These are phyloP conservation scores for Trisateles emortualis DNA, from an alignment of 2,888 invertebrate genomes.

Conservation along the genomic window DNA sequence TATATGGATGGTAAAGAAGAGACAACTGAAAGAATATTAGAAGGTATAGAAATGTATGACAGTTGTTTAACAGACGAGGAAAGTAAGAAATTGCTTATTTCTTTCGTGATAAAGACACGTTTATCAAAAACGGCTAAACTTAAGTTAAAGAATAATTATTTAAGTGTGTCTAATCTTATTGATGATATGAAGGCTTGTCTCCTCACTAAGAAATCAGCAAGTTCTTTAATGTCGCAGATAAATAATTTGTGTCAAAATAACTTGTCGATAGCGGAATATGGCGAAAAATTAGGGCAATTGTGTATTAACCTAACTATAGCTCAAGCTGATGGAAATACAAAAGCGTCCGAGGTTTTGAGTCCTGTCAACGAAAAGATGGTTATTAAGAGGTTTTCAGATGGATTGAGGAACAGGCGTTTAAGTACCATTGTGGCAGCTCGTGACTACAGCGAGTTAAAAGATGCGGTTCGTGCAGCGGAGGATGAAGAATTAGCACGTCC, in stretches of 20 bases:
- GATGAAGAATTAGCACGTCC: neutral
- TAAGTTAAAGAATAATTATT: too few relatives aligned
- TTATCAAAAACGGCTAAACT: too few relatives aligned
- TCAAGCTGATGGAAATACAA: conserved; percentile 5
- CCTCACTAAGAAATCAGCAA: too few relatives aligned
- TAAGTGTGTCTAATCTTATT: too few relatives aligned
- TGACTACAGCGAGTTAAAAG: neutral
- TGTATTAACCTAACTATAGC: too few relatives aligned
- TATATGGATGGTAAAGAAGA: conserved; percentile 3
- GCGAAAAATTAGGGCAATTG: conserved; percentile 7
- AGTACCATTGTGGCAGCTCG: too few relatives aligned
- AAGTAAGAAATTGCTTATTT: conserved; percentile 1
- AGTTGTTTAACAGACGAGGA: conserved; percentile 2
- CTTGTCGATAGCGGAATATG: neutral
- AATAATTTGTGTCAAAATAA: too few relatives aligned
- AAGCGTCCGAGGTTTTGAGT: conserved; percentile 5
- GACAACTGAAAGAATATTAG: conserved; percentile 4
- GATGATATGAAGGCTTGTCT: too few relatives aligned
- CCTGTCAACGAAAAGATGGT: conserved; percentile 10
- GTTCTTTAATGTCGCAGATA: too few relatives aligned
- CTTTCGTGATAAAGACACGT: conserved; percentile 6
- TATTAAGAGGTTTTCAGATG: conserved; percentile 5
- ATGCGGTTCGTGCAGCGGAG: conserved; percentile 2
- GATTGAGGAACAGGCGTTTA: neutral
- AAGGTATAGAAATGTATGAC: conserved; percentile 8